Evolutionary conservation across 2,797 vertebrate species (phyloP).

Genomic region (Columba guinea): DNA sequence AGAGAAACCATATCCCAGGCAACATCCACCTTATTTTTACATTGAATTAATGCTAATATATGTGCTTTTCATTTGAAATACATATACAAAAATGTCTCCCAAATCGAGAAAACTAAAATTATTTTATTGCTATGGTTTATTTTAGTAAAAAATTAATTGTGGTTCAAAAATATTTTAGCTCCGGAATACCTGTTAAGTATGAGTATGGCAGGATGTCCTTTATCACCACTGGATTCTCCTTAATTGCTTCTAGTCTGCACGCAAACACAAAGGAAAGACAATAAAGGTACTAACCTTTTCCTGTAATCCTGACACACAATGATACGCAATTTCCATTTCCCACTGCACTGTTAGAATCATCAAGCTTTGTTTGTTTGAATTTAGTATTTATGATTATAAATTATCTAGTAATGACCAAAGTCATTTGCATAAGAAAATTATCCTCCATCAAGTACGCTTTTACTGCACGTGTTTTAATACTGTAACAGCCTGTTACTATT

Average conservation of each 20-base stretch:
- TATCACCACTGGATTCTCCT: background rate
- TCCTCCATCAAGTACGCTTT: constrained; percentile 4
- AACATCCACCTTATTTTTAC: background rate
- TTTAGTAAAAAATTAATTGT: background rate
- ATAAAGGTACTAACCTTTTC: background rate
- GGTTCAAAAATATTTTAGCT: background rate
- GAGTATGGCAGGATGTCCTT: background rate
- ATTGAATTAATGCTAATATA: background rate
- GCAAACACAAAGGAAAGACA: background rate
- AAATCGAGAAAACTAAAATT: background rate
- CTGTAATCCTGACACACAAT: background rate
- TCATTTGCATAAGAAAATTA: constrained; percentile 34
- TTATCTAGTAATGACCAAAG: background rate
- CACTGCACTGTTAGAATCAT: background rate
- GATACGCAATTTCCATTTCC: background rate
- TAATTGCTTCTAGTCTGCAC: background rate
- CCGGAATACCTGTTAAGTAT: background rate
- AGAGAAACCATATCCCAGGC: background rate
- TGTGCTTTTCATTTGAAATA: background rate
- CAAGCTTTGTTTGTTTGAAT: constrained; percentile 10
- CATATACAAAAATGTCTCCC: background rate
- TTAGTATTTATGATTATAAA: constrained; percentile 48
- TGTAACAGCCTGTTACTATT: background rate
- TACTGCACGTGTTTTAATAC: background rate
- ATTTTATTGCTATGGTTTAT: background rate